phyloP scores from a whole-genome alignment of 2,888 invertebrate genomes.

The Cryptus armator region DNA sequence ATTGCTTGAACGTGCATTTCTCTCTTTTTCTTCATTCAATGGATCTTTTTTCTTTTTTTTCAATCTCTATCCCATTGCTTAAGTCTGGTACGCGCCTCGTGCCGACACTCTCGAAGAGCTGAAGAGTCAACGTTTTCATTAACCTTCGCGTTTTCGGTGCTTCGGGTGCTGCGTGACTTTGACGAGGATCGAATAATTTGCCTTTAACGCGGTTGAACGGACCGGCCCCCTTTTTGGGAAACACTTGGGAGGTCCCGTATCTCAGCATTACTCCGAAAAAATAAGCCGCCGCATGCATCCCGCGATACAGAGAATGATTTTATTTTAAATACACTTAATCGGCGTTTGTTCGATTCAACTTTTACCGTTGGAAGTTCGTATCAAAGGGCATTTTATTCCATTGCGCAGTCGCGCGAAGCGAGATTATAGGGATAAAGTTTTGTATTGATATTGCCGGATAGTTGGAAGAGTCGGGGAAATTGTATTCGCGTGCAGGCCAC shows the following conservation, averaged over 20 bases:
- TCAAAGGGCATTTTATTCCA: neutral
- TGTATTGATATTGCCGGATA: slow-evolving; percentile 21
- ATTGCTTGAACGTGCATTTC: neutral
- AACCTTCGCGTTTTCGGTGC: slow-evolving; percentile 67
- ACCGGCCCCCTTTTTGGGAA: slow-evolving; percentile 46
- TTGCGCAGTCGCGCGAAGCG: neutral
- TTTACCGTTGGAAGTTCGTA: neutral
- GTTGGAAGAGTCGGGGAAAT: slow-evolving; percentile 16
- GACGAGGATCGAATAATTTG: slow-evolving; percentile 71
- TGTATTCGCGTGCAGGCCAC: slow-evolving; percentile 45
- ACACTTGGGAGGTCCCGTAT: slow-evolving; percentile 61
- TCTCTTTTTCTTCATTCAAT: slow-evolving; percentile 6
- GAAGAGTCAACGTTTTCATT: slow-evolving; percentile 66
- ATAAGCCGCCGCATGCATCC: neutral
- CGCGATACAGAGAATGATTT: neutral
- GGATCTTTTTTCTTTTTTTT: slow-evolving; percentile 9
- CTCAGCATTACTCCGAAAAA: slow-evolving; percentile 13
- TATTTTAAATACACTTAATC: neutral
- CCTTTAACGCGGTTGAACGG: slow-evolving; percentile 54
- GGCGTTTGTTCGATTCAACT: no score
- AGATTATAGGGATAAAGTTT: neutral
- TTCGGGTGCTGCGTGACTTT: slow-evolving; percentile 67
- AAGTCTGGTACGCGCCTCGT: slow-evolving; percentile 44
- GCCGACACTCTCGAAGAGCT: slow-evolving; percentile 37
- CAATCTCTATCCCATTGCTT: neutral